Evolutionary conservation across 1,140 invertebrate genomes (phyloP).

Genomic region (Proales similis): DNA sequence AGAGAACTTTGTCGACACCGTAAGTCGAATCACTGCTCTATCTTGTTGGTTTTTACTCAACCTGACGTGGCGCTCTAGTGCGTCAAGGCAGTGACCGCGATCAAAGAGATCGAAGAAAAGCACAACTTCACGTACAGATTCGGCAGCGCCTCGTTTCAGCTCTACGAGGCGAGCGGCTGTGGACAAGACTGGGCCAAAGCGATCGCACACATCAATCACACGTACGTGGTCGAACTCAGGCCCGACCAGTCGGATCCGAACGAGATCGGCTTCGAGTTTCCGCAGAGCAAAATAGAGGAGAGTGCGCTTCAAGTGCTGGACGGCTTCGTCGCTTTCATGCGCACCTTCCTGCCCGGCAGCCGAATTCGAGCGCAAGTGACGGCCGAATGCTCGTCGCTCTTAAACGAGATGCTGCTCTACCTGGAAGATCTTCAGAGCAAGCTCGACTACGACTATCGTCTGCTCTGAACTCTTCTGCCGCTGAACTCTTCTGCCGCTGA

Average conservation of each 20-base stretch:
- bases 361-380: too few relatives aligned
- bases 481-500: too few relatives aligned
- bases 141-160: conserved; percentile 10
- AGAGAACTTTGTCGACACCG: conserved; percentile 20
- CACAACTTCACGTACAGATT: conserved; percentile 18
- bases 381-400: too few relatives aligned
- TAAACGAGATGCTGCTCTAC: too few relatives aligned
- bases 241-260: not conserved
- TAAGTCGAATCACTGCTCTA: not conserved
- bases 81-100: conserved; percentile 13
- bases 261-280: conserved; percentile 10
- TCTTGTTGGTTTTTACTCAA: not conserved
- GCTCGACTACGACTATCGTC: too few relatives aligned
- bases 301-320: not conserved
- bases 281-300: not conserved
- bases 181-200: conserved; percentile 34
- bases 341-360: too few relatives aligned
- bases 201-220: conserved; percentile 24
- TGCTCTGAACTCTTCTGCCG: too few relatives aligned
- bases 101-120: conserved; percentile 4
- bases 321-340: conserved; percentile 19
- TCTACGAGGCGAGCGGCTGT: conserved; percentile 36
- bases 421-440: too few relatives aligned
- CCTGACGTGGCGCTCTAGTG: conserved; percentile 15
- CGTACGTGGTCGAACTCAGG: conserved; percentile 22